These are phyloP conservation scores for Mionectes macconnelli DNA, from an alignment of 2,113 vertebrate genomes.

Conservation along the genomic window DNA sequence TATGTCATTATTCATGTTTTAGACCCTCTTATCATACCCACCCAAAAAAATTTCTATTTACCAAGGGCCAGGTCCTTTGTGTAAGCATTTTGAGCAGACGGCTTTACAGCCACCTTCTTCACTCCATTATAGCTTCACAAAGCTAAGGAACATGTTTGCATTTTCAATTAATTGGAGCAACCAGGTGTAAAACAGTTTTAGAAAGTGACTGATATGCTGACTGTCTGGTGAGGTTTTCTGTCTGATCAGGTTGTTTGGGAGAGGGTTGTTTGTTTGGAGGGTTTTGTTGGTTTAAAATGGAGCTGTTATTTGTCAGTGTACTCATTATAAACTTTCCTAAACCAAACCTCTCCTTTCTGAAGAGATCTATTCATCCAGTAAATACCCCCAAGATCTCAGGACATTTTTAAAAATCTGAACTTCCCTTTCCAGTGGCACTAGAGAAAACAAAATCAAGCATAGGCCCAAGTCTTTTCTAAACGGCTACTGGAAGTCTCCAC, in stretches of 20 bases:
- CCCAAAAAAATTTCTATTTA: not conserved
- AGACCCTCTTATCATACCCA: not conserved
- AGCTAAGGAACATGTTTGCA: not conserved
- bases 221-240: not conserved
- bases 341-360: not conserved
- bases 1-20: not conserved
- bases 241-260: not conserved
- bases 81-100: not conserved
- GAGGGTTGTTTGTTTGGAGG: not conserved
- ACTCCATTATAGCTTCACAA: not conserved
- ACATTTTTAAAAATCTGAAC: not conserved
- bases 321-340: not conserved
- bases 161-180: conserved; percentile 27
- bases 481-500: not conserved
- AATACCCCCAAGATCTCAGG: not conserved
- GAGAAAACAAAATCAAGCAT: not conserved
- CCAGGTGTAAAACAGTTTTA: not conserved
- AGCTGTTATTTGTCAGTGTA: not conserved
- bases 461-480: not conserved
- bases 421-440: not conserved
- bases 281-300: not conserved
- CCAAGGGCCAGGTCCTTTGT: not conserved
- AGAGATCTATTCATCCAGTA: not conserved
- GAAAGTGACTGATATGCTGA: not conserved
- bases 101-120: not conserved